Base-by-base conservation (phyloP, 2,113 vertebrate species). In the Oryzias celebensis region DNA sequence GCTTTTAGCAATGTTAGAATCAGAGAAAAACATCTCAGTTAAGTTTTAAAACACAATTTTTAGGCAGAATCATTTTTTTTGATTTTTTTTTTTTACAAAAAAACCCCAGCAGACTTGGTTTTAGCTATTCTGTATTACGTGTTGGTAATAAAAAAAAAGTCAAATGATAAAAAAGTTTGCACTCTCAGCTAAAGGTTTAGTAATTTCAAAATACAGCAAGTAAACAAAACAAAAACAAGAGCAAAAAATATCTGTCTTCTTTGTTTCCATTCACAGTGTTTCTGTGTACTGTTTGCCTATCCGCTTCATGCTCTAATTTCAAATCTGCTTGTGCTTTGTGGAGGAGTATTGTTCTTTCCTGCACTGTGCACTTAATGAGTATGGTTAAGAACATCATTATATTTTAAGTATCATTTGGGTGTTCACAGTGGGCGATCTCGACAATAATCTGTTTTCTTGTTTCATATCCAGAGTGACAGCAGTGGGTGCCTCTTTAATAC, bases 351-450 rank as follows among this genome's bases (percentile, higher is more conserved):
- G 89, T 90, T 91, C 85, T 80, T 87, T 73, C 75, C 77, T 72
- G 79, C 82, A 83, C 89, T 85, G 86, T 84, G 82, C 83, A 56
- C 88, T 86, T 92, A 93, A 92, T 92, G 91, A 93, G 90, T 68
- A 76, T 82, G 85, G 88, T 90, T 90, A 91, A 92, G 91, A 93
- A 93, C 91, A 73, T 91, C 91, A 91, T 92, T 93, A 91, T 92
- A 91, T 92, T 92, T 91, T 92, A 92, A 93, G 91, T 91, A 92
- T 92, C 89, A 82, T 92, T 92, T 77, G 89, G 88, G 84, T 90
- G 87, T 91, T 92, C 91, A 88, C 91, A 91, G 90, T 85, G 85
- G 89, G 89, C 85, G 85, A 92, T 92, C 89, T 90, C 82, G 60
- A 90, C 87, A 90, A 91, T 92, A 92, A 92, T 93, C 90, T 90